Evolutionary conservation across 2,797 vertebrate species (phyloP), one percentile per base, ranked within the genome.

Genomic region (Parambassis ranga): DNA sequence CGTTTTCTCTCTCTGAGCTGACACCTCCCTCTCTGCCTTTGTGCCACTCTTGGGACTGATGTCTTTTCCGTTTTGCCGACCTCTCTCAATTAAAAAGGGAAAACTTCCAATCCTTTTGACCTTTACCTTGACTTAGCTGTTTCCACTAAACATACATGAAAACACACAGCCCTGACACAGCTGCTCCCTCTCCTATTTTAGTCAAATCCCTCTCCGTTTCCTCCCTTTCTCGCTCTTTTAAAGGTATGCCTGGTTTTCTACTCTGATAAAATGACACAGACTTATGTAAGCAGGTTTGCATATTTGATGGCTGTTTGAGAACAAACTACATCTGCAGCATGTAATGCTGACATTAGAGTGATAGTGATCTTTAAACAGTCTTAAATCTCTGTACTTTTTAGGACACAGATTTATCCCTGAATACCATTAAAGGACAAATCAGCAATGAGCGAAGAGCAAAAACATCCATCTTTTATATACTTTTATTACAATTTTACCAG

Each of bases 121-220:
- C 90, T 80, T 64, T 62, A 65, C 85, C 75, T 85, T 75, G 80
- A 84, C 88, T 83, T 63, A 62, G 39, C 81, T 83, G 80, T 92
- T 92, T 91, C 84, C 79, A 90, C 82, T 76, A 90, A 89, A 91
- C 83, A 89, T 85, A 75, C 43, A 76, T 61, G 58, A 86, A 88
- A 88, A 86, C 83, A 86, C 74, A 80, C 81, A 75, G 68, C 33
- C 38, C 43, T 48, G 78, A 79, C 79, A 73, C 14, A 1, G 52
- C 66, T 55, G 53, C 76, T 66, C 77, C 38, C 43, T 59, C 73
- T 91, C 90, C 89, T 90, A 89, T 89, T 91, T 90, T 90, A 90
- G 89, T 83, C 82, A 89, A 79, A 86, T 65, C 75, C 60, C 26
- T 28, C 42, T 52, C 43, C 1, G 6, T 36, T 39, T 72, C 66